Evolutionary conservation across 1,140 invertebrate species (phyloP).

Genomic region (Drosophila yakuba): DNA sequence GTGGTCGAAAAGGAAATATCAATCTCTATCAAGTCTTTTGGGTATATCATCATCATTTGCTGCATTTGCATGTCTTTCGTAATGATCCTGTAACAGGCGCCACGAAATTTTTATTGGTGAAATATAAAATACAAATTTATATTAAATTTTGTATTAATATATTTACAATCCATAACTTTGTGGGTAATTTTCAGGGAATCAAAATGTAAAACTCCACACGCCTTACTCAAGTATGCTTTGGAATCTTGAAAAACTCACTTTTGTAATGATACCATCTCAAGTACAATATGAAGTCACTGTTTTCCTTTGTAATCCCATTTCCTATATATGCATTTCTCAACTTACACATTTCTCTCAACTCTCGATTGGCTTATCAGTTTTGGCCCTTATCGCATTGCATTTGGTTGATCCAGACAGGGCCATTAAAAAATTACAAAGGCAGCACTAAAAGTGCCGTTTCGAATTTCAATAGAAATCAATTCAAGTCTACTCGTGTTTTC

Average conservation of each 20-base stretch:
- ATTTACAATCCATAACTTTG: too few species aligned
- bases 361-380: constrained; percentile 25
- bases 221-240: constrained; percentile 2
- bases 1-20: constrained; percentile 45
- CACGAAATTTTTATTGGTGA: neutral
- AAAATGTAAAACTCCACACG: neutral
- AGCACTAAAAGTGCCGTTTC: constrained; percentile 74
- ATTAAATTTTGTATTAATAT: too few species aligned
- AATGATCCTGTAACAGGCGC: neutral
- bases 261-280: constrained; percentile 9
- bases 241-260: neutral
- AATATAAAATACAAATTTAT: too few species aligned
- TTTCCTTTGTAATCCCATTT: constrained; percentile 18
- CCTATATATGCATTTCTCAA: constrained; percentile 11
- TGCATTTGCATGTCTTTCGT: constrained; percentile 3
- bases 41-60: constrained; percentile 25
- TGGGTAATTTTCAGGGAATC: neutral
- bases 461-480: constrained; percentile 83
- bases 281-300: constrained; percentile 5
- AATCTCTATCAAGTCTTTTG: constrained; percentile 27
- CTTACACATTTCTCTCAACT: constrained; percentile 23
- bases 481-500: constrained; percentile 62
- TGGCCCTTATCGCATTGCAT: constrained; percentile 16
- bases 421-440: constrained; percentile 46
- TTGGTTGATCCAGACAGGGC: constrained; percentile 13